These are phyloP conservation scores for Glyphotaelius pellucidus DNA, from an alignment of 2,888 invertebrate genomes.

Conservation along the genomic window DNA sequence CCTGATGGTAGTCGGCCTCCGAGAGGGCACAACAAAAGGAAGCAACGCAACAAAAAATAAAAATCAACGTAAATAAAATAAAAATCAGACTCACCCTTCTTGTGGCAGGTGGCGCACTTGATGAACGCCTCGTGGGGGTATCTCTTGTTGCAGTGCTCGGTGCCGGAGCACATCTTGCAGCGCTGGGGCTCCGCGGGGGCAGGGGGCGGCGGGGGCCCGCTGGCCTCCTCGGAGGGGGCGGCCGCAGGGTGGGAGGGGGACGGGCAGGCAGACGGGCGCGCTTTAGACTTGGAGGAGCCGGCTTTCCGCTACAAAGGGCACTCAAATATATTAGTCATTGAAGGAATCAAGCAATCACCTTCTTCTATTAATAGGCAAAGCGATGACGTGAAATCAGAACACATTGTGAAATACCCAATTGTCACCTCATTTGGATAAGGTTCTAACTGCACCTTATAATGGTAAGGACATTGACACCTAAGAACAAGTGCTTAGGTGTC, in stretches of 20 bases:
- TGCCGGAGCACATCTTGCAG: slow-evolving; percentile 80
- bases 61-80: not conserved
- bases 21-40: too few relatives aligned
- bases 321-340: not conserved
- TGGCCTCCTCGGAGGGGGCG: not conserved
- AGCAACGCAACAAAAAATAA: not conserved
- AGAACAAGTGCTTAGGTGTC: too few relatives aligned
- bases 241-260: slow-evolving; percentile 44
- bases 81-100: slow-evolving; percentile 73
- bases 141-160: slow-evolving; percentile 78
- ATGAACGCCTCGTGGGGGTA: slow-evolving; percentile 80
- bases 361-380: not conserved
- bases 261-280: slow-evolving; percentile 44
- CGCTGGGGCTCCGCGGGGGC: slow-evolving; percentile 68
- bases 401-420: too few relatives aligned
- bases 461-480: too few relatives aligned
- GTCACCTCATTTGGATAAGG: too few relatives aligned
- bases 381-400: too few relatives aligned
- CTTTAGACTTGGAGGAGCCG: slow-evolving; percentile 69
- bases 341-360: not conserved
- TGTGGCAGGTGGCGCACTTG: slow-evolving; percentile 78
- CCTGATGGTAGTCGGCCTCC: too few relatives aligned
- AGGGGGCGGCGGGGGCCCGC: slow-evolving; percentile 18
- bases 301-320: slow-evolving; percentile 72
- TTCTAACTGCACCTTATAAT: too few relatives aligned